Evolutionary conservation across 1,140 invertebrate species (phyloP).

Genomic region (Formica exsecta): DNA sequence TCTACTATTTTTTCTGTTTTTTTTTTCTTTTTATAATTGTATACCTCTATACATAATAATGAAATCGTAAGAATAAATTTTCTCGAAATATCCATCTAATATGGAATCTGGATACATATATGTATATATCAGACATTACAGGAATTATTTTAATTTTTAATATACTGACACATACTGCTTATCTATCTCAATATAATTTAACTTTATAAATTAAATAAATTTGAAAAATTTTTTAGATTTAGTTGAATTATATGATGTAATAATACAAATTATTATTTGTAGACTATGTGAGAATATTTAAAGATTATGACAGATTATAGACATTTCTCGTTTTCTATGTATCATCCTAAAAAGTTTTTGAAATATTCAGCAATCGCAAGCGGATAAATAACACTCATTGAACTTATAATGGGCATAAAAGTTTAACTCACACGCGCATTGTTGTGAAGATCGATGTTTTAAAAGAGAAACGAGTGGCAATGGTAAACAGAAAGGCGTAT

Average conservation of each 20-base stretch:
- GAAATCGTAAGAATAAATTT: background rate
- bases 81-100: background rate
- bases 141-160: too few species aligned
- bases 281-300: too few species aligned
- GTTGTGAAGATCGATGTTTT: background rate
- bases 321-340: background rate
- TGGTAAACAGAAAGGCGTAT: background rate
- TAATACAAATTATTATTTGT: background rate
- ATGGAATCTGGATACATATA: background rate
- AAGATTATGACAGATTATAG: background rate
- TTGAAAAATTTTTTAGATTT: too few species aligned
- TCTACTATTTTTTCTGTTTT: background rate
- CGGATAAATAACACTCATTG: constrained; percentile 10
- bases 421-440: background rate
- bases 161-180: too few species aligned
- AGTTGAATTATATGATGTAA: background rate
- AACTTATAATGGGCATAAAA: constrained; percentile 10
- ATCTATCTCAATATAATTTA: background rate
- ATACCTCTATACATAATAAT: background rate
- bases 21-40: background rate
- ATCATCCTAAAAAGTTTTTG: background rate
- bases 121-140: too few species aligned
- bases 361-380: background rate
- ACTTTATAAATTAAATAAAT: background rate
- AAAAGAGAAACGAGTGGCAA: background rate